phyloP scores from a whole-genome alignment of 2,888 invertebrate genomes.

The Andrena trimmerana region DNA sequence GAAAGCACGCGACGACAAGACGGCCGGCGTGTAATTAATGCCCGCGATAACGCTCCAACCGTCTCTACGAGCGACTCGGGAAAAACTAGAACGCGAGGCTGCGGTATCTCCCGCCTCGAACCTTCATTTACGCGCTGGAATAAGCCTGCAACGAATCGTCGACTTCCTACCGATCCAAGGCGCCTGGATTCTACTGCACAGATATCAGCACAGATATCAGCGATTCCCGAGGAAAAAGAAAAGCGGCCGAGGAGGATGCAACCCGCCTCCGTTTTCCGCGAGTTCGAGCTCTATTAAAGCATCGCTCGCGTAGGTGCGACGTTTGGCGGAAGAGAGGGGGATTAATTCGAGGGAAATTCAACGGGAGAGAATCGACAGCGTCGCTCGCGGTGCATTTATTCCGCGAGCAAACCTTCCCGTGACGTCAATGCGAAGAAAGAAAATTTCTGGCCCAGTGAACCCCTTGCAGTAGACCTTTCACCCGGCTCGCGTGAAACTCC shows the following conservation, averaged over 20 bases:
- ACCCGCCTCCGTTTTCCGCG: background rate
- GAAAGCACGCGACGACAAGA: slow-evolving; percentile 14
- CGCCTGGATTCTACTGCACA: background rate
- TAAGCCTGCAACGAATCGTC: too few relatives aligned
- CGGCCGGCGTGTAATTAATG: slow-evolving; percentile 43
- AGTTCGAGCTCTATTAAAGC: slow-evolving; percentile 30
- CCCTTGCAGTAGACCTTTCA: too few relatives aligned
- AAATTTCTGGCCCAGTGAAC: slow-evolving; percentile 10
- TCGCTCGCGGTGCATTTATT: slow-evolving; percentile 4
- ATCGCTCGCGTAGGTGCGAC: background rate
- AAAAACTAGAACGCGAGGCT: slow-evolving; percentile 32
- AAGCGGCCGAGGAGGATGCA: too few relatives aligned
- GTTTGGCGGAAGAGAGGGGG: background rate
- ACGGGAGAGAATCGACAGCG: slow-evolving; percentile 3
- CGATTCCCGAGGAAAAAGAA: too few relatives aligned
- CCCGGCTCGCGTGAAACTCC: background rate
- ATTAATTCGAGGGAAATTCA: background rate
- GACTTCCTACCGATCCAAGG: too few relatives aligned
- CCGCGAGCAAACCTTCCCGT: background rate
- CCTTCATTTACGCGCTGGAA: too few relatives aligned
- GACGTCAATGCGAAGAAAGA: slow-evolving; percentile 9
- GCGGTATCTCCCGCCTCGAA: slow-evolving; percentile 2
- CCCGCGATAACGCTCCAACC: slow-evolving; percentile 33
- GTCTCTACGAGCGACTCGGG: slow-evolving; percentile 20
- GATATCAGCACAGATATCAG: too few relatives aligned